A percentile compares a stretch with the other conserved stretches of the same genome.
These are phyloP conservation scores for Heliornis fulica DNA, from an alignment of 2,113 vertebrate genomes.

Conservation along the genomic window DNA sequence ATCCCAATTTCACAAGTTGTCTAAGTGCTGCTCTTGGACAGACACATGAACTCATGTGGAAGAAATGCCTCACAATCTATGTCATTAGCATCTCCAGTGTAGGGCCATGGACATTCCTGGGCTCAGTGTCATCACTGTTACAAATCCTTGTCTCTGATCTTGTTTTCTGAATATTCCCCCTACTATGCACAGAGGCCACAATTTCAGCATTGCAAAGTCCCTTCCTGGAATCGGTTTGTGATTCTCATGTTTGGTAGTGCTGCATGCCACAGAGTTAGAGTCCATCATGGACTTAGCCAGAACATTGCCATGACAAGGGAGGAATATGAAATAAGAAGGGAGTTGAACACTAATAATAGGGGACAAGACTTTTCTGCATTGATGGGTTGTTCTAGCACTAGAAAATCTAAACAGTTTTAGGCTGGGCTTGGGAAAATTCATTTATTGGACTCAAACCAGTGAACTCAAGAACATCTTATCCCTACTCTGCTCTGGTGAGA, in stretches of 20 bases:
- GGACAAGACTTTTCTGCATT: background rate
- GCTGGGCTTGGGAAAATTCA: background rate
- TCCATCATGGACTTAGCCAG: background rate
- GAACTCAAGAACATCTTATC: background rate
- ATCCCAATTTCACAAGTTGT: conserved; percentile 20
- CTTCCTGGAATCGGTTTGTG: background rate
- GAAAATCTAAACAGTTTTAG: background rate
- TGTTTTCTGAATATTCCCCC: no score
- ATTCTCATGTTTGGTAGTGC: background rate
- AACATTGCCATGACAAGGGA: background rate
- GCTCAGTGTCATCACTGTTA: background rate
- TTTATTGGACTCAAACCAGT: background rate
- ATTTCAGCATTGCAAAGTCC: background rate
- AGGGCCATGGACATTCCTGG: background rate
- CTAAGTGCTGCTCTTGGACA: background rate
- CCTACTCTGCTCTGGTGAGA: no score
- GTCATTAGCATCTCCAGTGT: background rate
- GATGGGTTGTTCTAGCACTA: background rate
- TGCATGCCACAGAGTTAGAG: background rate
- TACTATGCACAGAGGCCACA: background rate
- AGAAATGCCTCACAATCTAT: background rate
- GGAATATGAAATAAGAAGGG: background rate
- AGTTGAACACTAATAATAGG: background rate
- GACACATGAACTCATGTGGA: background rate
- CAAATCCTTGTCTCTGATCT: background rate